These are phyloP conservation scores for Drosophila navojoa DNA, from an alignment of 1,140 invertebrate species.

Conservation along the genomic window DNA sequence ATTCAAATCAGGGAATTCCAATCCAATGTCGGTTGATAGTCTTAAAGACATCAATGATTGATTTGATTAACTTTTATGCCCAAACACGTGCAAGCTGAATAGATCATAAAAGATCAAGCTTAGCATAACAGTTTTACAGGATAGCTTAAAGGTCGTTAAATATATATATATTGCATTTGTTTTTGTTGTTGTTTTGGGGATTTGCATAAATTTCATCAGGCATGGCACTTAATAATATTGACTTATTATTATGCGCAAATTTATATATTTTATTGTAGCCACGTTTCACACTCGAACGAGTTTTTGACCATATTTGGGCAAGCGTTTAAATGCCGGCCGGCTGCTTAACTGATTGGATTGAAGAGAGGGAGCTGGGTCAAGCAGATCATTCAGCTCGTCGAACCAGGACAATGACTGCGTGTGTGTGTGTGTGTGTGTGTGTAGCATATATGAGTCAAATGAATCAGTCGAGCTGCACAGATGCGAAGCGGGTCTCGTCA, in stretches of 20 bases:
- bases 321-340: conserved; percentile 31
- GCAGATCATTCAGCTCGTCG: conserved; percentile 28
- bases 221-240: conserved; percentile 47
- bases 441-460: too few species aligned
- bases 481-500: conserved; percentile 6
- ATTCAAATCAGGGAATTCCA: too few species aligned
- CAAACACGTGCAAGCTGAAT: neutral
- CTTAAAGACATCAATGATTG: too few species aligned
- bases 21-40: too few species aligned
- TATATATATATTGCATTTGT: too few species aligned
- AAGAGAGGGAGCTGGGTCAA: neutral
- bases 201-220: conserved; percentile 45
- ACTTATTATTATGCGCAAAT: conserved; percentile 60
- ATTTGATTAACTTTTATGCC: too few species aligned
- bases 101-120: neutral
- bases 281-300: conserved; percentile 46
- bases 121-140: conserved; percentile 1
- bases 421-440: neutral
- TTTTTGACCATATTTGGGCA: conserved; percentile 57
- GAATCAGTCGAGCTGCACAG: conserved; percentile 22
- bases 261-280: conserved; percentile 33
- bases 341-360: neutral
- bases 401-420: conserved; percentile 62
- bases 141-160: conserved; percentile 5
- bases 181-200: conserved; percentile 13